Percentiles rank a stretch among this genome's conserved stretches.
These are phyloP conservation scores for Odocoileus hemionus DNA, from an alignment of 2,113 vertebrate genomes.

Conservation along the genomic window DNA sequence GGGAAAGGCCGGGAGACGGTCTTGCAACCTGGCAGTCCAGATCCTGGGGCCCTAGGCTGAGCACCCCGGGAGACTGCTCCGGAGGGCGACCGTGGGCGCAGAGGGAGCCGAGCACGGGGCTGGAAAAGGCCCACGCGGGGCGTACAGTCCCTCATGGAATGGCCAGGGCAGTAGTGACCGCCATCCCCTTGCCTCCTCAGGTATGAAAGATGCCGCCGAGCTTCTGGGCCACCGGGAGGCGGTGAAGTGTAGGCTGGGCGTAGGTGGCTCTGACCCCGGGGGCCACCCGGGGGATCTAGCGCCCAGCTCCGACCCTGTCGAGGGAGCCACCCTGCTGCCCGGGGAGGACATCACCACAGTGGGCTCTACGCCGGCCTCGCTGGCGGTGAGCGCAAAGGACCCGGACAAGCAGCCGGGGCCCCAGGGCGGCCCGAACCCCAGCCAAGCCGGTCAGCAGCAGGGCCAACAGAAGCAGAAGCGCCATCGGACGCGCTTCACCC, in stretches of 20 bases:
- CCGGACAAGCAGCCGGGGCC: slow-evolving; percentile 91
- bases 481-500: slow-evolving; percentile 96
- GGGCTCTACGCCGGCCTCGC: slow-evolving; percentile 90
- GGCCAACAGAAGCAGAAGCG: slow-evolving; percentile 94
- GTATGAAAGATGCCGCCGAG: slow-evolving; percentile 99
- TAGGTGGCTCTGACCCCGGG: slow-evolving; percentile 89
- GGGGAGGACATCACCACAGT: slow-evolving; percentile 93
- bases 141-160: neutral
- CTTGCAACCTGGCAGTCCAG: neutral
- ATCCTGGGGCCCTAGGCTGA: neutral
- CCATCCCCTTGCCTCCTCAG: slow-evolving; percentile 81
- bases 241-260: slow-evolving; percentile 92
- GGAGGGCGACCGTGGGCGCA: neutral
- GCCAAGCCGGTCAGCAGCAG: slow-evolving; percentile 87
- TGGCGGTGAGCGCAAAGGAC: slow-evolving; percentile 92
- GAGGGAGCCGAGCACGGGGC: neutral
- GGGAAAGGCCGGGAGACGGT: neutral
- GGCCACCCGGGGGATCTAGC: slow-evolving; percentile 94
- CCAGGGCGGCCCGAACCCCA: slow-evolving; percentile 82
- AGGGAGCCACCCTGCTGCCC: slow-evolving; percentile 93
- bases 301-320: slow-evolving; percentile 91
- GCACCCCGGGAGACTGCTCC: neutral
- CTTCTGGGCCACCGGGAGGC: slow-evolving; percentile 95
- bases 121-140: neutral
- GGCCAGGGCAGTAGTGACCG: slow-evolving; percentile 62